Percentiles rank a stretch among this genome's conserved stretches.
These are phyloP conservation scores for Pygocentrus nattereri DNA, from an alignment of 2,797 vertebrate species.

Conservation along the genomic window DNA sequence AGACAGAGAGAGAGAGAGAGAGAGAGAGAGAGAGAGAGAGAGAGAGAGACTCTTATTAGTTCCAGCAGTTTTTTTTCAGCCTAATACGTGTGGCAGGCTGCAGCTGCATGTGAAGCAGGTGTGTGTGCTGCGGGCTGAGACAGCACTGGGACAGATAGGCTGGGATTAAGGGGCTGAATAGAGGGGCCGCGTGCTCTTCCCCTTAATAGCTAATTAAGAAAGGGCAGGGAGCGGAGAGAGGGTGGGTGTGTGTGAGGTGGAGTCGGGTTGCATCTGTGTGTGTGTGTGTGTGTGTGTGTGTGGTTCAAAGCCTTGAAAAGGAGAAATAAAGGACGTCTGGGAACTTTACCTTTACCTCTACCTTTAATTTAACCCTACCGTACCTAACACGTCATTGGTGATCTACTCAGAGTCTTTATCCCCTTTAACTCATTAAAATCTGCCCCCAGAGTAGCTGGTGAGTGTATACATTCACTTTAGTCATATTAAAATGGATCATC, in stretches of 20 bases:
- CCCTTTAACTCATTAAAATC: too few species aligned
- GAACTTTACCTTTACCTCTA: not conserved
- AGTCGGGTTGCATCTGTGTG: constrained; percentile 8
- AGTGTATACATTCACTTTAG: too few species aligned
- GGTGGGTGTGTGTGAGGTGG: constrained; percentile 27
- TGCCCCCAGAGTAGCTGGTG: too few species aligned
- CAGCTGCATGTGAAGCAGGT: constrained; percentile 76
- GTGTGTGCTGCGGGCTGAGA: constrained; percentile 66
- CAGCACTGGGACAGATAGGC: constrained; percentile 27
- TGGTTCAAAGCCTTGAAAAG: constrained; percentile 49
- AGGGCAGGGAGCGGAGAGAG: not conserved
- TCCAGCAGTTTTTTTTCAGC: constrained; percentile 76
- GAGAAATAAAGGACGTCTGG: constrained; percentile 21
- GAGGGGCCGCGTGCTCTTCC: constrained; percentile 22
- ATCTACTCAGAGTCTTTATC: too few species aligned
- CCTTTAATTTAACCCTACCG: too few species aligned
- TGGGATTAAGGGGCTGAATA: constrained; percentile 46
- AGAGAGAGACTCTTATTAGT: constrained; percentile 74
- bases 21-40: constrained; percentile 37
- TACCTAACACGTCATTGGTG: too few species aligned
- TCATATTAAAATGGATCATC: too few species aligned
- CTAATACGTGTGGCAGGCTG: constrained; percentile 72
- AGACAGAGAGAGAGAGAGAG: constrained; percentile 40
- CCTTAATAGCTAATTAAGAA: constrained; percentile 61
- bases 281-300: constrained; percentile 17